Conservation (phyloP, 37 sponge, comb jelly and placozoan genomes). For the Theonella swinhoei region DNA sequence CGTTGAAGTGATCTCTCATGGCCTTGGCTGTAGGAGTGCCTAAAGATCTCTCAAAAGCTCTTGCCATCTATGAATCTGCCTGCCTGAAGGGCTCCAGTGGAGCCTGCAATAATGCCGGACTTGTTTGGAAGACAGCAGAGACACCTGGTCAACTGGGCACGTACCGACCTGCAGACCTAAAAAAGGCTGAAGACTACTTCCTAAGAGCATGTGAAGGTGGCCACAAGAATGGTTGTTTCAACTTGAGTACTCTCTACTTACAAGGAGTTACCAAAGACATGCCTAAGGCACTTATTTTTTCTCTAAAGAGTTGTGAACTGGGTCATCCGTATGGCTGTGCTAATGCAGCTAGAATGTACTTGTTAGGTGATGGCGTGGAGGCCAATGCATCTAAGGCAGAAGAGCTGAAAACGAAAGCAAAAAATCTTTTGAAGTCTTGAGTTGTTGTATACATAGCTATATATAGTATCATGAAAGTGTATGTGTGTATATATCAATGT, state of each 20-base stretch:
- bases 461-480: too few relatives aligned
- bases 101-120: slow-evolving; percentile 72
- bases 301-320: slow-evolving; percentile 50
- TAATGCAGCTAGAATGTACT: slow-evolving; percentile 54
- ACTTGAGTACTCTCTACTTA: slow-evolving; percentile 47
- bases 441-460: too few relatives aligned
- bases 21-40: not conserved
- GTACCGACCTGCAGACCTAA: slow-evolving; percentile 7
- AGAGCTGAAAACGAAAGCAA: slow-evolving; percentile 19
- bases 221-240: slow-evolving; percentile 63
- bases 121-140: slow-evolving; percentile 25
- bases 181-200: slow-evolving; percentile 28
- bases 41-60: slow-evolving; percentile 33
- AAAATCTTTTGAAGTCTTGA: slow-evolving; percentile 4
- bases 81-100: slow-evolving; percentile 39
- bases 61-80: slow-evolving; percentile 14
- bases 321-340: slow-evolving; percentile 66
- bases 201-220: slow-evolving; percentile 25
- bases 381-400: slow-evolving; percentile 22
- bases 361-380: slow-evolving; percentile 45
- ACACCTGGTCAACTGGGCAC: not conserved
- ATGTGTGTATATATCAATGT: too few relatives aligned
- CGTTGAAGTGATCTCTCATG: too few relatives aligned
- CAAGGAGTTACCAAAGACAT: slow-evolving; percentile 50
- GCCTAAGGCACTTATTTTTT: slow-evolving; percentile 51